Conservation (phyloP, 1,140 invertebrate species). For the Tribolium castaneum region DNA sequence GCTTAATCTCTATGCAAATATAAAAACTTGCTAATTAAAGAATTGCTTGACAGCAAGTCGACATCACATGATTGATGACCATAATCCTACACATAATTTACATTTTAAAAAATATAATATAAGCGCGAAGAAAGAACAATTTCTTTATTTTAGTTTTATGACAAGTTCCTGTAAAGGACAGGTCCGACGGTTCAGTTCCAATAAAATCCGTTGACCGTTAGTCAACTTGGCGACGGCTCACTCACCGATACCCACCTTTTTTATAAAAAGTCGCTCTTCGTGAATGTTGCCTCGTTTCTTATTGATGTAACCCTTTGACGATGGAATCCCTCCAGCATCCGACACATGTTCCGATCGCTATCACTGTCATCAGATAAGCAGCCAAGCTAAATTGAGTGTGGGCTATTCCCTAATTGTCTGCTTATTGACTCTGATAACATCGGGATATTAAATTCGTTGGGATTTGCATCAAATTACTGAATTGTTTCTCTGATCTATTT, state of each 20-base stretch:
- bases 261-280: conserved; percentile 18
- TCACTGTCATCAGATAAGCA: conserved; percentile 10
- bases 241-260: conserved; percentile 5
- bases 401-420: conserved; percentile 11
- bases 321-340: conserved; percentile 28
- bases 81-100: neutral
- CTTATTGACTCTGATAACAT: conserved; percentile 11
- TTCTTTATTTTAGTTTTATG: neutral
- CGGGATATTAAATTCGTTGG: conserved; percentile 7
- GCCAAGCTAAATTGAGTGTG: conserved; percentile 8
- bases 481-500: neutral
- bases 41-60: neutral
- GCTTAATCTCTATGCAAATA: neutral
- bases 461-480: neutral
- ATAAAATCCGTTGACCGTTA: neutral
- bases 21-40: neutral
- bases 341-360: conserved; percentile 29
- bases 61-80: neutral
- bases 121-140: neutral
- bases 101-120: neutral
- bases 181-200: neutral
- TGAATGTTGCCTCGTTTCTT: conserved; percentile 6
- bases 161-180: neutral
- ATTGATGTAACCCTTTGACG: conserved; percentile 22
- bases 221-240: conserved; percentile 20